Conservation (phyloP, 1,140 invertebrate species). For the Oncopeltus fasciatus region DNA sequence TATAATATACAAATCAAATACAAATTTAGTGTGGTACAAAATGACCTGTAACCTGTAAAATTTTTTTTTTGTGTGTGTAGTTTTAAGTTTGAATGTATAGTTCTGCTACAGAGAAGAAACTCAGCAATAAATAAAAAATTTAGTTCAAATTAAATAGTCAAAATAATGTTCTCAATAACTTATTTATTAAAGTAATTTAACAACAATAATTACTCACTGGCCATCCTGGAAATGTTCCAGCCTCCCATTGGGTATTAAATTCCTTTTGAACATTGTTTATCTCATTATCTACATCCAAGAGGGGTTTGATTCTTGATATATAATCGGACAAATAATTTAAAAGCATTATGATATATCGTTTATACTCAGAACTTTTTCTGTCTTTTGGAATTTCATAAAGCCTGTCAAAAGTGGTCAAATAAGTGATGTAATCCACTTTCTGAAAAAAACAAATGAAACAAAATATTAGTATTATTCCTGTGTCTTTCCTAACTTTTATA, state of each 20-base stretch:
- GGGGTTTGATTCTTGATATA: slow-evolving; percentile 73
- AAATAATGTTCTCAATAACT: too few species aligned
- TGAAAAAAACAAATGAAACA: slow-evolving; percentile 34
- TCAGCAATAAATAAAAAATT: too few species aligned
- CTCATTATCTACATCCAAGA: slow-evolving; percentile 70
- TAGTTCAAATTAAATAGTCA: too few species aligned
- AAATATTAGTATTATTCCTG: too few species aligned
- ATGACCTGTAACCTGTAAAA: too few species aligned
- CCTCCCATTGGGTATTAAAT: slow-evolving; percentile 78
- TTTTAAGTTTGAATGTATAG: too few species aligned
- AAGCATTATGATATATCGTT: slow-evolving; percentile 59
- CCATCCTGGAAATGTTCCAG: slow-evolving; percentile 85
- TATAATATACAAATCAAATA: too few species aligned
- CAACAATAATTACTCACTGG: slow-evolving; percentile 62
- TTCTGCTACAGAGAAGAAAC: too few species aligned
- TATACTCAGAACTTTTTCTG: slow-evolving; percentile 84
- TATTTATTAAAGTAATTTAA: too few species aligned
- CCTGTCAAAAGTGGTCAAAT: slow-evolving; percentile 87
- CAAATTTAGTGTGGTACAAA: too few species aligned
- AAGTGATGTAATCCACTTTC: slow-evolving; percentile 93
- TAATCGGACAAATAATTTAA: slow-evolving; percentile 83
- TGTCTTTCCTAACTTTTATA: too few species aligned
- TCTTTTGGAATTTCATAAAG: slow-evolving; percentile 92
- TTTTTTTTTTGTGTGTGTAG: too few species aligned
- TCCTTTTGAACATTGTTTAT: slow-evolving; percentile 64